These are phyloP conservation scores for Solenodon paradoxus DNA, from an alignment of 2,113 vertebrate species.

Conservation along the genomic window DNA sequence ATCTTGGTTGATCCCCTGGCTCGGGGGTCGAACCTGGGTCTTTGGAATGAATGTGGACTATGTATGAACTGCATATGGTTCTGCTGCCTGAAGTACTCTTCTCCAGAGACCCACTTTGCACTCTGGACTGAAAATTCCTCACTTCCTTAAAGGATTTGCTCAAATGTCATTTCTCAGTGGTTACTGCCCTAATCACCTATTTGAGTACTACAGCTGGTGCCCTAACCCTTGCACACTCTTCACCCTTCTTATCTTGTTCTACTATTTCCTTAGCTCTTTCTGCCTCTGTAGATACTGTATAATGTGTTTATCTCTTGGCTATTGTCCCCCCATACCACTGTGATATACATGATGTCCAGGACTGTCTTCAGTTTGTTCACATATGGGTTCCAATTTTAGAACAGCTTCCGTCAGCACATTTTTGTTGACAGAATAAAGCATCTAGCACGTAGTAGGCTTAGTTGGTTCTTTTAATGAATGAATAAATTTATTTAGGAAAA, in stretches of 20 bases:
- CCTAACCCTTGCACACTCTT: too few relatives aligned
- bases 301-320: not conserved
- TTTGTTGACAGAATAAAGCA: not conserved
- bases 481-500: slow-evolving; percentile 27
- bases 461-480: not conserved
- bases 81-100: not conserved
- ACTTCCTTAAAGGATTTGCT: not conserved
- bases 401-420: not conserved
- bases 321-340: not conserved
- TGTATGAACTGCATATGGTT: too few relatives aligned
- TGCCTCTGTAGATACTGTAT: not conserved
- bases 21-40: too few relatives aligned
- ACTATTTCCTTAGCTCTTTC: not conserved
- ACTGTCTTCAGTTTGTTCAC: not conserved
- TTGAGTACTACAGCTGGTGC: not conserved
- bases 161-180: not conserved
- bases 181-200: not conserved
- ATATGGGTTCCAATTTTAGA: not conserved
- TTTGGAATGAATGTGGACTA: too few relatives aligned
- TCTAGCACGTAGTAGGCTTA: not conserved
- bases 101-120: not conserved
- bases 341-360: not conserved
- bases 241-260: not conserved
- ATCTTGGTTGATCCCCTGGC: too few relatives aligned
- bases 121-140: not conserved